Evolutionary conservation across 2,113 vertebrate genomes (phyloP), one percentile per base, ranked within the genome.

Genomic region (Aythya baeri): DNA sequence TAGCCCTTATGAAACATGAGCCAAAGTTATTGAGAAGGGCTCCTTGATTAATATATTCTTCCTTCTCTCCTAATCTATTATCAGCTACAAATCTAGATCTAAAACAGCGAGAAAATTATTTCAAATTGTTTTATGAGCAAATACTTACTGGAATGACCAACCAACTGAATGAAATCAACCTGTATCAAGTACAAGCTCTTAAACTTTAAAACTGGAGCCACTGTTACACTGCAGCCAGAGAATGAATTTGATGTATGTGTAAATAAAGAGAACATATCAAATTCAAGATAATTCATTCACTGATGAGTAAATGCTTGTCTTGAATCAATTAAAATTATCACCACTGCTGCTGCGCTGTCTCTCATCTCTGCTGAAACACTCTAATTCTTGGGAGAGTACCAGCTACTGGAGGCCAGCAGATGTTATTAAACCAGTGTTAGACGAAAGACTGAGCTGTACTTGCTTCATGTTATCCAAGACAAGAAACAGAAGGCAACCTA

Each of bases 61-160:
- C 77, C 29, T 76, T 86, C 61, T 84, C 58, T 75, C 74, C 62
- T 65, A 91, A 96, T 58, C 62, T 57, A 92, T 62, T 87, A 81
- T 79, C 41, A 86, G 20, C 44, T 73, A 82, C 38, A 92, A 85
- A 84, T 50, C 6, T 44, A 92, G 77, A 92, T 43, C 29, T 65
- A 66, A 34, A 94, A 17, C n/a, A 82, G 57, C 22, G 70, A 89
- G 49, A 58, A 93, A 92, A 91, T 78, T 2, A 68, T 93, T 94
- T 89, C 49, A 87, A 92, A 84, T 89, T 57, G 25, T 59, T 94
- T 94, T 81, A 77, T n/a, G 49, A 78, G 70, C 15, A 93, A 84
- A 93, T 52, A 70, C 84, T 86, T 67, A 67, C 55, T 81, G 57
- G n/a, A 84, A 89, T 72, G 74, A 86, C 38, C 61, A n/a, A 57